Conservation (phyloP, 2,888 invertebrate genomes). For the Luffia ferchaultella region DNA sequence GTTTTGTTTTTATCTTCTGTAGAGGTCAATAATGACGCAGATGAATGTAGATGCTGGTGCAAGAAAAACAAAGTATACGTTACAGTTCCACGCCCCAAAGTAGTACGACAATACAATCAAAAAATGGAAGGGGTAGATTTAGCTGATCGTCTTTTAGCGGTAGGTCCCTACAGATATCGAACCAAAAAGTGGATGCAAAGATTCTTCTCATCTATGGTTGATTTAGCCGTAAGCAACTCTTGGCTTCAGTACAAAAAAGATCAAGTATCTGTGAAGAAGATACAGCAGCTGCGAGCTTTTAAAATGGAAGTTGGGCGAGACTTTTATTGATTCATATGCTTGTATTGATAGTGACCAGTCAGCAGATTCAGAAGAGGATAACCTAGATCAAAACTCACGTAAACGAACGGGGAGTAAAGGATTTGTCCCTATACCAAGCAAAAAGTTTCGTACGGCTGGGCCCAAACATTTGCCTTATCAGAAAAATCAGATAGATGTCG, state of each 20-base stretch:
- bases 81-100: slow-evolving; percentile 10
- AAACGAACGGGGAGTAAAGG: background rate
- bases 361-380: background rate
- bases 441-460: background rate
- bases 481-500: background rate
- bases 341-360: background rate
- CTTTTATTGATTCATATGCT: background rate
- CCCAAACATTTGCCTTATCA: background rate
- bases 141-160: slow-evolving; percentile 12
- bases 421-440: background rate
- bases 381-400: background rate
- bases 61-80: slow-evolving; percentile 9
- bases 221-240: slow-evolving; percentile 13
- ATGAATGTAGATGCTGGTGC: slow-evolving; percentile 12
- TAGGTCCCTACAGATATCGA: slow-evolving; percentile 9
- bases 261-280: background rate
- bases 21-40: slow-evolving; percentile 2
- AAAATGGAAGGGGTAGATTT: slow-evolving; percentile 16
- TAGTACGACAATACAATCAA: slow-evolving; percentile 11
- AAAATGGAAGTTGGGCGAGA: background rate
- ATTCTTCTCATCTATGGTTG: slow-evolving; percentile 15
- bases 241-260: slow-evolving; percentile 12
- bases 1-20: slow-evolving; percentile 11
- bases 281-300: background rate
- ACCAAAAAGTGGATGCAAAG: slow-evolving; percentile 15